Percentiles rank a stretch among this genome's conserved stretches.
Conservation (phyloP, 2,113 vertebrate species). For the Ursus arctos region DNA sequence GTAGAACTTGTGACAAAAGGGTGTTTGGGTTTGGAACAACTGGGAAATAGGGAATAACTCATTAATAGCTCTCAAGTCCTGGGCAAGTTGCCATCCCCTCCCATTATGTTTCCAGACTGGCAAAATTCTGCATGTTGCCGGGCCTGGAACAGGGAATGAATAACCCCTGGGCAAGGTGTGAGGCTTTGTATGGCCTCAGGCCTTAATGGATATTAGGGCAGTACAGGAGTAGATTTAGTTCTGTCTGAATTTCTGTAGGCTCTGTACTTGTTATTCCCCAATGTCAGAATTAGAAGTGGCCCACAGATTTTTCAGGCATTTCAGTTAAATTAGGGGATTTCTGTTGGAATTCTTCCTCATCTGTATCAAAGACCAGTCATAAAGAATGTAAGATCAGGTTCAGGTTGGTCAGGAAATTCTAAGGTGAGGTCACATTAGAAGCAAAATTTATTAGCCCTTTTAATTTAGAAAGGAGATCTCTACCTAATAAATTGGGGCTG, state of each 20-base stretch:
- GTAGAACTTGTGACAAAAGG: background rate
- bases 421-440: background rate
- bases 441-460: background rate
- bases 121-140: background rate
- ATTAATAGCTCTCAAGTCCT: background rate
- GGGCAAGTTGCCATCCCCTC: background rate
- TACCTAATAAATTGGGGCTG: background rate
- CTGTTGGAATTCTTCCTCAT: background rate
- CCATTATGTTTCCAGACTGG: background rate
- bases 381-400: background rate
- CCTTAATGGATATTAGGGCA: background rate
- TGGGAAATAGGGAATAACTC: background rate
- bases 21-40: background rate
- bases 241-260: background rate
- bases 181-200: background rate
- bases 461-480: background rate
- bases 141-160: background rate
- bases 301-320: background rate
- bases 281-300: background rate
- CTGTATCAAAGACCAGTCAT: background rate
- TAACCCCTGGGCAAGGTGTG: background rate
- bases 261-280: background rate
- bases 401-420: background rate
- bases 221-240: background rate
- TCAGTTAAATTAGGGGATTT: background rate